Evolutionary conservation across 2,797 vertebrate species (phyloP), one percentile per base, ranked within the genome.

Genomic region (Dermochelys coriacea): DNA sequence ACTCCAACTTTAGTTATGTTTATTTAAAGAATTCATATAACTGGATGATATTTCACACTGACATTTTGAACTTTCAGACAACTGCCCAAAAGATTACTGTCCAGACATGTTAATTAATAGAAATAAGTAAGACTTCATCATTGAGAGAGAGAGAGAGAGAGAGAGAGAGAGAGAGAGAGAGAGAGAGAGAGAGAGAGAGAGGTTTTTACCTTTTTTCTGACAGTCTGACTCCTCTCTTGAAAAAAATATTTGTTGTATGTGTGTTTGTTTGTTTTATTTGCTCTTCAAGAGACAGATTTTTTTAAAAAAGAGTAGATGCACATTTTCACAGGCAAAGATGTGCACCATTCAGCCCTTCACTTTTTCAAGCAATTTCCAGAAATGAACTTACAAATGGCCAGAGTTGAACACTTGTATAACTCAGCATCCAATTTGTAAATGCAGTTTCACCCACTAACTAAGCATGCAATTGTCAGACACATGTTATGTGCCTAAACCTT

Each of bases 401-500:
- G 49, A 81, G 50, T 41, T 4, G 29, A 64, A 45, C 5, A 57
- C 18, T 9, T 86, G 31, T 75, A 7, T 21, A 31, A 21, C 18
- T 47, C 41, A 59, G 18, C 78, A 0, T 59, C 51, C 41, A 50
- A 49, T 29, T 47, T 16, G 7, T 16, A 75, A 47, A 47, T 75
- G 14, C 27, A 27, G 61, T 82, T 54, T 12, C 3, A 80, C 27
- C n/a, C 82, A 45, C 4, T 31, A 18, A 88, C 0, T 77, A 55
- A 88, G 31, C 1, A 0, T 91, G 11, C 6, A 71, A 50, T 0
- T 19, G 10, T 31, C 19, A 82, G 75, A 45, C 3, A 45, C 3
- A 81, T 19, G 74, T 1, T 55, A 81, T 29, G 9, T 2, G 5
- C 1, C 84, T 4, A 27, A 16, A 23, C 0, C 1, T 21, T 86